These are phyloP conservation scores for Talpa occidentalis DNA, from an alignment of 2,113 vertebrate species.

Conservation along the genomic window DNA sequence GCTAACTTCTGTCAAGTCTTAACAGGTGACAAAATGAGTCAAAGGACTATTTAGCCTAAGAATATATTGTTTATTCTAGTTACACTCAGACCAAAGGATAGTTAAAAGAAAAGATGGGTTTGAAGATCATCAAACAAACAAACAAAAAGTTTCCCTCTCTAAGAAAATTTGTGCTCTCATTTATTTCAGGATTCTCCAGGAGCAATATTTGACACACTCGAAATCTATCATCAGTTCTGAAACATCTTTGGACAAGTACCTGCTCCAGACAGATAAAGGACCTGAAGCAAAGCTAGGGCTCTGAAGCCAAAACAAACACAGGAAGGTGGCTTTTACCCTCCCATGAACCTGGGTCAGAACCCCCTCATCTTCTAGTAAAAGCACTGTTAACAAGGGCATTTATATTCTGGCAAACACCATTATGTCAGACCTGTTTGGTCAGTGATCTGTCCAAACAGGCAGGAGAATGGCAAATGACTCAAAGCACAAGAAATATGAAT, in stretches of 20 bases:
- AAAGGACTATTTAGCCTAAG: slow-evolving; percentile 14
- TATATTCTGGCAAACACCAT: slow-evolving; percentile 62
- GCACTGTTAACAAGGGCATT: slow-evolving; percentile 52
- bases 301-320: slow-evolving; percentile 55
- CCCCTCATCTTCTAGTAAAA: slow-evolving; percentile 62
- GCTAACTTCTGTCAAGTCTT: slow-evolving; percentile 47
- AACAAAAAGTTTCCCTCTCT: neutral
- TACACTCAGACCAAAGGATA: slow-evolving; percentile 6
- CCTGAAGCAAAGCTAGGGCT: neutral
- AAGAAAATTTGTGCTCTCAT: slow-evolving; percentile 16
- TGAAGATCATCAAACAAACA: neutral
- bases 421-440: slow-evolving; percentile 76
- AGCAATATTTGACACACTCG: neutral
- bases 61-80: slow-evolving; percentile 18
- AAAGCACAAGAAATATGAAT: slow-evolving; percentile 29
- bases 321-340: slow-evolving; percentile 14
- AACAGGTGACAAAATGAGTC: slow-evolving; percentile 31
- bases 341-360: slow-evolving; percentile 19
- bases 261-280: slow-evolving; percentile 15
- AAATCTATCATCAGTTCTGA: slow-evolving; percentile 14
- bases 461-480: slow-evolving; percentile 63
- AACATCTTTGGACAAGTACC: slow-evolving; percentile 29
- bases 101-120: neutral
- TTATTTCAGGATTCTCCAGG: slow-evolving; percentile 27
- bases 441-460: slow-evolving; percentile 74